Evolutionary conservation across 2,113 vertebrate species (phyloP).

Genomic region (Panthera uncia): DNA sequence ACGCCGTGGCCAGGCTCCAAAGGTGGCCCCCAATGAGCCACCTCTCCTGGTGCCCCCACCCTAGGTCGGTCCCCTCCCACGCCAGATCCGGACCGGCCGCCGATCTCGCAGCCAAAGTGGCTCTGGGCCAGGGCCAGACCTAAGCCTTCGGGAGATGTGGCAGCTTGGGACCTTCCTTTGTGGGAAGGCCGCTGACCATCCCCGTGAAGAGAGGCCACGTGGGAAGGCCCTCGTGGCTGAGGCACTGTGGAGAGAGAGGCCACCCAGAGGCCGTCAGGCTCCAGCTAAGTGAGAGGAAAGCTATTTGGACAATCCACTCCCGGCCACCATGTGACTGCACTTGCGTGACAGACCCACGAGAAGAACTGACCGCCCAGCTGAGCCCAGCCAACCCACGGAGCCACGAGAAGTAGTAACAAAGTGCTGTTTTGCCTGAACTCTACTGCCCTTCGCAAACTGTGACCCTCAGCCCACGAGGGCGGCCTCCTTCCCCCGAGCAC

Average conservation of each 20-base stretch:
- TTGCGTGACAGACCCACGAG: too few species aligned
- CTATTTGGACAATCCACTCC: too few species aligned
- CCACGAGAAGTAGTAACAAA: background rate
- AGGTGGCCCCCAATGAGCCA: background rate
- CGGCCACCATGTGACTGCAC: background rate
- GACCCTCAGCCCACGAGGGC: background rate
- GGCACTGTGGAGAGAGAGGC: background rate
- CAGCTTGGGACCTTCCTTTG: background rate
- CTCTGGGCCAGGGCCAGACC: background rate
- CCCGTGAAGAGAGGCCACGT: background rate
- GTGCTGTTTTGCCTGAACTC: background rate
- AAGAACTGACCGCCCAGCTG: background rate
- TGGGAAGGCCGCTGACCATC: background rate
- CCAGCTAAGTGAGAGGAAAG: background rate
- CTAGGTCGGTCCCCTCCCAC: background rate
- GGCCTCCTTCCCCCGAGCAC: background rate
- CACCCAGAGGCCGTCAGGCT: too few species aligned
- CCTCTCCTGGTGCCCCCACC: fast-evolving
- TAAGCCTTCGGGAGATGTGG: too few species aligned
- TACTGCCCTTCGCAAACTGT: too few species aligned
- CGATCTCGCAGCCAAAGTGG: background rate
- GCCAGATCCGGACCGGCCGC: background rate
- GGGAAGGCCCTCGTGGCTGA: background rate
- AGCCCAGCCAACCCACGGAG: background rate
- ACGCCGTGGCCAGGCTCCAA: background rate